Evolutionary conservation across 2,113 vertebrate genomes (phyloP).

Genomic region (Petromus typicus): DNA sequence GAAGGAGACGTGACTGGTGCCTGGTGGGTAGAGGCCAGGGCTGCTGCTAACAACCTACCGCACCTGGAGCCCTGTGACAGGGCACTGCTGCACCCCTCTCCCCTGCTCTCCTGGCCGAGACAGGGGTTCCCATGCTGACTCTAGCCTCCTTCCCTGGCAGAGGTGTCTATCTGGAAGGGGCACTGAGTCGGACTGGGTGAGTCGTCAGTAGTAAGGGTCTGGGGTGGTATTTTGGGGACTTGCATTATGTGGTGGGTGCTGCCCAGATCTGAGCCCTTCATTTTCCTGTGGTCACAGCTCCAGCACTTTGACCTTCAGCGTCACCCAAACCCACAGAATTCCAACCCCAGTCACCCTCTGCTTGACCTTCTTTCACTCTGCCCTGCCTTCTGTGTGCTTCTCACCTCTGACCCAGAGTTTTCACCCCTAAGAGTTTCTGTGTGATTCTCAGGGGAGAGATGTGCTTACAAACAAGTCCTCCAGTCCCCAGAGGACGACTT

Average conservation of each 20-base stretch:
- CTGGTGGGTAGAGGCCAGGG: not conserved
- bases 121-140: not conserved
- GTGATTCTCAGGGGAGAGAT: not conserved
- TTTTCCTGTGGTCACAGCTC: not conserved
- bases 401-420: not conserved
- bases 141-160: not conserved
- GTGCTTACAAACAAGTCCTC: not conserved
- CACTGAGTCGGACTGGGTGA: rapidly evolving
- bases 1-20: not conserved
- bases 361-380: rapidly evolving
- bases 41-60: not conserved
- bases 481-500: not conserved
- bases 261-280: not conserved
- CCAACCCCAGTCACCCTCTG: too few species aligned
- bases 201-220: too few species aligned
- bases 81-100: not conserved
- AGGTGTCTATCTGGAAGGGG: not conserved
- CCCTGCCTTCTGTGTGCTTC: rapidly evolving
- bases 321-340: too few species aligned
- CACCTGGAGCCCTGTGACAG: rapidly evolving
- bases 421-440: not conserved
- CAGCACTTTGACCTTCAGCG: rapidly evolving
- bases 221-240: not conserved
- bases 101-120: not conserved
- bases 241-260: not conserved